These are phyloP conservation scores for Peromyscus melanophrys DNA, from an alignment of 2,797 vertebrate genomes.

Conservation along the genomic window DNA sequence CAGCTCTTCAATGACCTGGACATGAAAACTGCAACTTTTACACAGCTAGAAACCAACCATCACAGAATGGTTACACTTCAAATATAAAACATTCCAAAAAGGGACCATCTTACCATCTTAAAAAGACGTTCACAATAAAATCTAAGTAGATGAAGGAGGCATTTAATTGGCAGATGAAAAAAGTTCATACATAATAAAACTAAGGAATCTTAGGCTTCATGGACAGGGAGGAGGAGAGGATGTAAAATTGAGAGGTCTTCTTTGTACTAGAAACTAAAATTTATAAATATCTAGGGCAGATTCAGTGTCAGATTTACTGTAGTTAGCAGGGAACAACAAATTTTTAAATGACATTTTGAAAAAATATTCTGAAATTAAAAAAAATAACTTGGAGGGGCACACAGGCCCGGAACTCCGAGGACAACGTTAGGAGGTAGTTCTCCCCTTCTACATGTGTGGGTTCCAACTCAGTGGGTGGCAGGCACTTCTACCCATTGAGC, in stretches of 20 bases:
- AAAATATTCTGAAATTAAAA: neutral
- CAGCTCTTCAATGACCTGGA: neutral
- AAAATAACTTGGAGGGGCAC: too few relatives aligned
- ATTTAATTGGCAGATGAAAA: neutral
- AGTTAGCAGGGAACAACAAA: constrained; percentile 39
- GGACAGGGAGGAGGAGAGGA: neutral
- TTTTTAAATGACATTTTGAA: constrained; percentile 32
- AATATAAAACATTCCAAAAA: neutral
- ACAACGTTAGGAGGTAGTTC: neutral
- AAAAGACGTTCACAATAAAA: neutral
- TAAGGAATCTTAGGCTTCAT: neutral
- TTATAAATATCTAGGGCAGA: constrained; percentile 48
- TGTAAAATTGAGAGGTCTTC: neutral
- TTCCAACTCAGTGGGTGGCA: too few relatives aligned
- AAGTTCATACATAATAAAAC: neutral
- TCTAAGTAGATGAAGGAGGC: neutral
- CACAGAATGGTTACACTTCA: constrained; percentile 17
- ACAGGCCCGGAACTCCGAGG: neutral
- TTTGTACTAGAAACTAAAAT: constrained; percentile 15
- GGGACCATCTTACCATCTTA: neutral
- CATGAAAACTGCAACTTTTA: constrained; percentile 3
- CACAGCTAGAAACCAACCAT: neutral
- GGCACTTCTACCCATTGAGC: neutral
- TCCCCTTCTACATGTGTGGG: neutral
- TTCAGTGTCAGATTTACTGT: constrained; percentile 8